Conservation (phyloP, 1,140 invertebrate species). For the Dendroctonus valens region DNA sequence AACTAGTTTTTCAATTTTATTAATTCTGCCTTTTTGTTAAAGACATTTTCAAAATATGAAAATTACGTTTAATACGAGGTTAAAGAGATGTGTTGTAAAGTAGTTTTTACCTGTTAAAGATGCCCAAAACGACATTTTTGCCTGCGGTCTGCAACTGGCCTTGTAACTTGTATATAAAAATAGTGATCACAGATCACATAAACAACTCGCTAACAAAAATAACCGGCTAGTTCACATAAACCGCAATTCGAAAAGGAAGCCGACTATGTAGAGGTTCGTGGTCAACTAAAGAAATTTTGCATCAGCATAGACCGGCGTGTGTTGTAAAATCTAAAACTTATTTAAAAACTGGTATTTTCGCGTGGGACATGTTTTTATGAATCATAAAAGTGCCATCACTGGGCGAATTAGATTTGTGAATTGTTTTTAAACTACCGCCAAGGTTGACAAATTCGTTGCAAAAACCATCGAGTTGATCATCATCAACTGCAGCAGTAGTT, state of each 20-base stretch:
- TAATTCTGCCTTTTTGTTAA: neutral
- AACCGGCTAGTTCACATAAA: slow-evolving; percentile 16
- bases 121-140: slow-evolving; percentile 32
- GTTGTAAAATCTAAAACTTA: slow-evolving; percentile 12
- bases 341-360: slow-evolving; percentile 25
- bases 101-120: slow-evolving; percentile 31
- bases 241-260: slow-evolving; percentile 6
- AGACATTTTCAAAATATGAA: neutral
- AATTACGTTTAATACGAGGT: neutral
- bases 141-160: neutral
- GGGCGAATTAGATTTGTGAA: too few relatives aligned
- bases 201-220: slow-evolving; percentile 16
- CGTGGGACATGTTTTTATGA: slow-evolving; percentile 15
- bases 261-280: slow-evolving; percentile 5
- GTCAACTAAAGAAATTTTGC: slow-evolving; percentile 23
- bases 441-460: too few relatives aligned
- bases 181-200: slow-evolving; percentile 16
- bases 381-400: neutral
- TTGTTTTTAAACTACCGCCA: too few relatives aligned
- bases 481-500: too few relatives aligned
- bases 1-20: slow-evolving; percentile 1
- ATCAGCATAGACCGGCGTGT: slow-evolving; percentile 6
- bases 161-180: slow-evolving; percentile 15
- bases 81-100: neutral
- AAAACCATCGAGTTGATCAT: too few relatives aligned